phyloP scores from a whole-genome alignment of 2,888 invertebrate genomes.

The Rhingia rostrata region DNA sequence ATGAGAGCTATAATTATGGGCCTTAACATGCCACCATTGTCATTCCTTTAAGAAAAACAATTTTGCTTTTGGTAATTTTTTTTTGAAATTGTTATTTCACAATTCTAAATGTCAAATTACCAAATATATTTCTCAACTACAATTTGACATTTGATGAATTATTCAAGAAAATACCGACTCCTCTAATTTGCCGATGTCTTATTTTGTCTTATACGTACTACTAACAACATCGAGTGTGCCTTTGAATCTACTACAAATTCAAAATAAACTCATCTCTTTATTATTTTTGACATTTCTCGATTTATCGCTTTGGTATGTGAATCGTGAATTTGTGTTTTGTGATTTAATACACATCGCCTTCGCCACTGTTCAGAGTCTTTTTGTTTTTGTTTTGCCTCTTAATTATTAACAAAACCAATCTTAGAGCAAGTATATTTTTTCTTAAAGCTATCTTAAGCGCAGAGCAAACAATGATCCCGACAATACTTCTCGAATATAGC shows the following conservation, averaged over 20 bases:
- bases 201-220: no score
- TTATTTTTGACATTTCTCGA: not conserved
- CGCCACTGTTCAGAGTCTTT: no score
- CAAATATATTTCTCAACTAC: no score
- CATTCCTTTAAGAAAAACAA: no score
- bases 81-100: no score
- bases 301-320: not conserved
- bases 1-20: no score
- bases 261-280: not conserved
- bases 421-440: not conserved
- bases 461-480: conserved; percentile 22
- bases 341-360: not conserved
- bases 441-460: not conserved
- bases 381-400: not conserved
- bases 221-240: not conserved
- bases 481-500: not conserved
- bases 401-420: not conserved
- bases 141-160: no score
- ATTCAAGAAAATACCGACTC: no score
- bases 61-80: no score
- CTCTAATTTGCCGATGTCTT: no score
- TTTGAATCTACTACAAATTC: conserved; percentile 4
- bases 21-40: no score
- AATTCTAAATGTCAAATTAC: no score
- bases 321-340: not conserved